These are phyloP conservation scores for Chelidonichthys spinosus DNA, from an alignment of 2,797 vertebrate genomes.

Conservation along the genomic window DNA sequence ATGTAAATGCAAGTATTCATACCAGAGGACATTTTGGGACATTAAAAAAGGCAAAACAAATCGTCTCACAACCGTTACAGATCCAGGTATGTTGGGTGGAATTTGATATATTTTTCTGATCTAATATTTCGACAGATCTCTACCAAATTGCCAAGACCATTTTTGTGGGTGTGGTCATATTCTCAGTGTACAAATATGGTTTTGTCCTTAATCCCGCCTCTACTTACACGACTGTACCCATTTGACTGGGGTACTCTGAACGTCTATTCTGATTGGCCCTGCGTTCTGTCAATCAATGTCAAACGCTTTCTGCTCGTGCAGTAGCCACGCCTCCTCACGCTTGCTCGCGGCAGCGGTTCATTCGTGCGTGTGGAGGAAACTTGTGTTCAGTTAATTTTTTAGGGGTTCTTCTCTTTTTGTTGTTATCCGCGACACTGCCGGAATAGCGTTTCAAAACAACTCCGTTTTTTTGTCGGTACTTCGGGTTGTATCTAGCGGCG, in stretches of 20 bases:
- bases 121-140: background rate
- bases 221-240: background rate
- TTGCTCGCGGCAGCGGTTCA: constrained; percentile 26
- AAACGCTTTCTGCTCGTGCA: constrained; percentile 5
- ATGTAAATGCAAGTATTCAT: background rate
- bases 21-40: background rate
- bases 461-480: constrained; percentile 2
- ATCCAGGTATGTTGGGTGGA: background rate
- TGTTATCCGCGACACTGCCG: background rate
- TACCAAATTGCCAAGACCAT: constrained; percentile 18
- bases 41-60: background rate
- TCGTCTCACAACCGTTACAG: background rate
- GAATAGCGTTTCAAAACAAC: constrained; percentile 3
- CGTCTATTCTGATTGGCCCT: constrained; percentile 18
- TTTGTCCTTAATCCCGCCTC: constrained; percentile 31
- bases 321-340: constrained; percentile 74
- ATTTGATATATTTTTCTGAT: background rate
- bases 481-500: background rate
- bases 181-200: constrained; percentile 18
- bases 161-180: constrained; percentile 58
- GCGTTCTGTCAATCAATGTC: constrained; percentile 51
- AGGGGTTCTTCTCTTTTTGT: constrained; percentile 9
- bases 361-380: constrained; percentile 36
- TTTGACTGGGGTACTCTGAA: constrained; percentile 38
- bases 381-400: constrained; percentile 21